These are phyloP conservation scores for Frankliniella intonsa DNA, from an alignment of 2,888 invertebrate species.

Conservation along the genomic window DNA sequence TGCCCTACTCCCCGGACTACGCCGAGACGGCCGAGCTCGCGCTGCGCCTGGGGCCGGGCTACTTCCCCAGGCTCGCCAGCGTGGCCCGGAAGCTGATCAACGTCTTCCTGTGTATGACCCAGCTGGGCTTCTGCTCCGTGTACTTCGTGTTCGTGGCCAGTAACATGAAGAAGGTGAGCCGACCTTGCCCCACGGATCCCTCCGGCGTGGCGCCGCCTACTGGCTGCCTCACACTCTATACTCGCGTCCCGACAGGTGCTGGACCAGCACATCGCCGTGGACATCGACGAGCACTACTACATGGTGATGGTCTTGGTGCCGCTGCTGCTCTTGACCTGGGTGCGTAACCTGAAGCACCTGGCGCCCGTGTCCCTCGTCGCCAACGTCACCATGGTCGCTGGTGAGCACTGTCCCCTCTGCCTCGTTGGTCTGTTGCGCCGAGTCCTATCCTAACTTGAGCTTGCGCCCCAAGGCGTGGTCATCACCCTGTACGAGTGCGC, in stretches of 20 bases:
- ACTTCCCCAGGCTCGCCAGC: slow-evolving; percentile 57
- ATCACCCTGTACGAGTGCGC: slow-evolving; percentile 70
- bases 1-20: slow-evolving; percentile 61
- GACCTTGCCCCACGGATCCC: no score
- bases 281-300: slow-evolving; percentile 58
- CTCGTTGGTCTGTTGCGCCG: no score
- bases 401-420: background rate
- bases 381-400: slow-evolving; percentile 65
- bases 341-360: slow-evolving; percentile 69
- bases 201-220: no score
- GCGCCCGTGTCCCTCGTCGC: slow-evolving; percentile 75
- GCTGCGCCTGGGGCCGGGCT: slow-evolving; percentile 69
- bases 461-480: slow-evolving; percentile 54
- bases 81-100: slow-evolving; percentile 60
- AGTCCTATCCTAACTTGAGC: background rate
- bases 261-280: slow-evolving; percentile 52
- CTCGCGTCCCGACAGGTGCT: slow-evolving; percentile 54
- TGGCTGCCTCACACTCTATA: no score
- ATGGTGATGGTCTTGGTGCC: slow-evolving; percentile 71
- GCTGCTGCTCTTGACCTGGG: slow-evolving; percentile 66
- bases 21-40: slow-evolving; percentile 78
- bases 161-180: background rate
- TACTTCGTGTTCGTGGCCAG: slow-evolving; percentile 91
- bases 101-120: slow-evolving; percentile 87
- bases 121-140: slow-evolving; percentile 95